A percentile compares a stretch with the other conserved stretches of the same genome.
phyloP scores from a whole-genome alignment of 2,888 invertebrate genomes.

The Lasioglossum marginatum region DNA sequence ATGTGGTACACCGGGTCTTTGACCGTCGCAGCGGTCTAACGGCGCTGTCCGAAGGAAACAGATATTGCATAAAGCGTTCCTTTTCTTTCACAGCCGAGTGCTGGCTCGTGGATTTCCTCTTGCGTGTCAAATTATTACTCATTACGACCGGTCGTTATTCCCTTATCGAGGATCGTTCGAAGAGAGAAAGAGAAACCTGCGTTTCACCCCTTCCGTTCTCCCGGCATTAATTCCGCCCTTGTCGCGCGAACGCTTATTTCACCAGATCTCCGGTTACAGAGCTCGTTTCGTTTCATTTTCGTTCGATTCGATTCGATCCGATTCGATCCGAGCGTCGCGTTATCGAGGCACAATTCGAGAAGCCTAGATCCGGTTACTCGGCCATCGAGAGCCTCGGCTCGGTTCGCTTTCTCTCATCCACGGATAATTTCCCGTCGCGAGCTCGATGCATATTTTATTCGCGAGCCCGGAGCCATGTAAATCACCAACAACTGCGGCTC shows the following conservation, averaged over 20 bases:
- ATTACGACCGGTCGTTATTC: background rate
- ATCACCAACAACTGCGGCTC: slow-evolving; percentile 5
- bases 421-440: slow-evolving; percentile 32
- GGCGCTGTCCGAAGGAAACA: background rate
- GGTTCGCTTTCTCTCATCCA: slow-evolving; percentile 34
- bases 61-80: background rate
- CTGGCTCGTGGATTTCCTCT: background rate
- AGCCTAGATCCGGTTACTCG: slow-evolving; percentile 34
- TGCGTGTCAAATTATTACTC: slow-evolving; percentile 16
- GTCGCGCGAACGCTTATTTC: background rate
- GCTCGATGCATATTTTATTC: slow-evolving; percentile 40
- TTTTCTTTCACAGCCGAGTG: background rate
- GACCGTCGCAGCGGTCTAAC: background rate
- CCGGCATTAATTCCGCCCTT: background rate
- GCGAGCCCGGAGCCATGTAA: slow-evolving; percentile 1
- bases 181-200: background rate
- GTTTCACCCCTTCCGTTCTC: background rate
- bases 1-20: slow-evolving; percentile 6
- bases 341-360: slow-evolving; percentile 42
- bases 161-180: slow-evolving; percentile 5
- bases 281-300: slow-evolving; percentile 5
- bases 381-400: background rate
- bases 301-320: background rate
- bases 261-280: slow-evolving; percentile 1
- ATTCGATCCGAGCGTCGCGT: slow-evolving; percentile 3